Conservation (phyloP, 2,888 invertebrate species). For the Drosophila monieri region DNA sequence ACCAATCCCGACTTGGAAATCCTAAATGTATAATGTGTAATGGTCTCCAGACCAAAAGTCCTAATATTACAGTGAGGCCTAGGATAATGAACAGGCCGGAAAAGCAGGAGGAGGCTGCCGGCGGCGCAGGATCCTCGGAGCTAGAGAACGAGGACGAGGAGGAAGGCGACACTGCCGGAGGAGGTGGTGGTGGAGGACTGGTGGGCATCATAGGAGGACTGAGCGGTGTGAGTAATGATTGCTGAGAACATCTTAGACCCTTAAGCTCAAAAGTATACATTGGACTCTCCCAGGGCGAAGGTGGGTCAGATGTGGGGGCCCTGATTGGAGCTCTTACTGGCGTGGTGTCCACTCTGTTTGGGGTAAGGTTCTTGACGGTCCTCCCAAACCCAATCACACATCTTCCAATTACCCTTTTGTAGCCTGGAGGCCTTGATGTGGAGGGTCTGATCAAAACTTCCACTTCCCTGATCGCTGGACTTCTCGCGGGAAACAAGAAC, state of each 20-base stretch:
- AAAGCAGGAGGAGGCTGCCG: constrained; percentile 50
- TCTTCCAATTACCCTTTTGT: too few species aligned
- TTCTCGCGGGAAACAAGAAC: constrained; percentile 82
- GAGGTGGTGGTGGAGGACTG: constrained; percentile 72
- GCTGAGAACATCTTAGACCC: neutral
- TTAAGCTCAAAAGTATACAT: neutral
- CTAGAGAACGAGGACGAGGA: constrained; percentile 42
- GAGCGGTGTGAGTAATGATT: constrained; percentile 81
- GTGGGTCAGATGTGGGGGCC: constrained; percentile 83
- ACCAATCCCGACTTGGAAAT: constrained; percentile 19
- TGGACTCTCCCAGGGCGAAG: constrained; percentile 79
- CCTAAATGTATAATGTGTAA: constrained; percentile 20
- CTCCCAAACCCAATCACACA: neutral
- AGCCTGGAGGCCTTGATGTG: constrained; percentile 83
- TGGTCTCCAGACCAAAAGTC: constrained; percentile 48
- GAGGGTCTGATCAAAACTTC: constrained; percentile 80
- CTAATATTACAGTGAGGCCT: constrained; percentile 11
- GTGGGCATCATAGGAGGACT: constrained; percentile 82
- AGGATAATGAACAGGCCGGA: constrained; percentile 43
- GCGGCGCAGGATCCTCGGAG: constrained; percentile 53
- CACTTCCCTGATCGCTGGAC: constrained; percentile 81
- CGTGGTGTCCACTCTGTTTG: constrained; percentile 82
- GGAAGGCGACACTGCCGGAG: constrained; percentile 37
- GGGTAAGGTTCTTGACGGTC: constrained; percentile 65
- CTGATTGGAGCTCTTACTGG: constrained; percentile 83